A percentile compares a stretch with the other conserved stretches of the same genome.
Evolutionary conservation across 2,888 invertebrate species (phyloP).

Genomic region (Uropetala carovei): DNA sequence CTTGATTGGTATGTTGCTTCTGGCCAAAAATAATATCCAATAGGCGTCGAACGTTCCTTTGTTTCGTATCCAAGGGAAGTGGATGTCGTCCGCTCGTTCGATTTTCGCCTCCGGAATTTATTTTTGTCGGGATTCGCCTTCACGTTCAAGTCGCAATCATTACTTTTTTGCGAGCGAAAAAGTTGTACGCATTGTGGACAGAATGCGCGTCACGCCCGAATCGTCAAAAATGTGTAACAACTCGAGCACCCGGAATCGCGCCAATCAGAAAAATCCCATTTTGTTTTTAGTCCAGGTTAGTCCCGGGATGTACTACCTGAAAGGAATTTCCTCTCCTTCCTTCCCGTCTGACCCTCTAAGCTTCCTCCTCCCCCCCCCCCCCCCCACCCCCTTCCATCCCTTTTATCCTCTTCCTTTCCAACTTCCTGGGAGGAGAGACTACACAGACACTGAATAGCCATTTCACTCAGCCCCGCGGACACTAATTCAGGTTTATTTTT

Average conservation of each 20-base stretch:
- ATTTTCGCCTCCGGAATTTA: no score
- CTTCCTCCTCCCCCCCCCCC: neutral
- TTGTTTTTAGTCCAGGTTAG: neutral
- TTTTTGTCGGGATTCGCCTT: no score
- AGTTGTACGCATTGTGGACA: no score
- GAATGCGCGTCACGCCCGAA: no score
- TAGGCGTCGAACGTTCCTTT: no score
- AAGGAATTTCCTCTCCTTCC: neutral
- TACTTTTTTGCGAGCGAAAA: no score
- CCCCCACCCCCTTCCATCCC: neutral
- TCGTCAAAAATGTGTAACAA: neutral
- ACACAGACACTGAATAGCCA: slow-evolving; percentile 17
- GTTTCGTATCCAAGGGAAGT: no score
- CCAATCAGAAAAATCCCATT: neutral
- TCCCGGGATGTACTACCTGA: slow-evolving; percentile 33
- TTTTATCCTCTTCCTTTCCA: slow-evolving; percentile 7
- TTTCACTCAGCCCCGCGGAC: slow-evolving; percentile 11
- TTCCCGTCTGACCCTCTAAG: no score
- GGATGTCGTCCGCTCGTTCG: no score
- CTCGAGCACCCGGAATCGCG: neutral
- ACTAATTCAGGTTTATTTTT: slow-evolving; percentile 50
- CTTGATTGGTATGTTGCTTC: no score
- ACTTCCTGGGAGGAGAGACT: slow-evolving; percentile 15
- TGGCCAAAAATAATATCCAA: no score
- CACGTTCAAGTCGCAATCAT: no score